Evolutionary conservation across 2,888 invertebrate genomes (phyloP).

Genomic region (Noctuana brunneofusca): DNA sequence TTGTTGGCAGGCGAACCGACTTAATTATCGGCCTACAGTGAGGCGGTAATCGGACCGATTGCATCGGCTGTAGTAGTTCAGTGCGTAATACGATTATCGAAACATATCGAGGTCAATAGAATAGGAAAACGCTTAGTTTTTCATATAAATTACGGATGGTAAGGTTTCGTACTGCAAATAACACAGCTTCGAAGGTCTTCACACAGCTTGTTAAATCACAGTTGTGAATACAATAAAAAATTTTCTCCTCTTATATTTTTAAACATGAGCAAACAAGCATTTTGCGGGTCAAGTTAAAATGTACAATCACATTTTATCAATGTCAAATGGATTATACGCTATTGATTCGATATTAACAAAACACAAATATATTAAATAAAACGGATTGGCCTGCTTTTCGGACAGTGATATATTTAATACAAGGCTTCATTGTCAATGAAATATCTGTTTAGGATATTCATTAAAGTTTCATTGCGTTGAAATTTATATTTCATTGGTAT

Average conservation of each 20-base stretch:
- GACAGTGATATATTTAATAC: conserved; percentile 22
- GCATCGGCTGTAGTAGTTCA: not conserved
- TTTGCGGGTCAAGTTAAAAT: conserved; percentile 4
- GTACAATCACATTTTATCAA: conserved; percentile 20
- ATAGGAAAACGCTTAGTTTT: not conserved
- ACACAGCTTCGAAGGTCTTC: too few species aligned
- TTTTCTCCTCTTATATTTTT: not conserved
- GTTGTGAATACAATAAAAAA: not conserved
- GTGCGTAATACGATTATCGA: conserved; percentile 13
- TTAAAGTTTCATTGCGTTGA: not conserved
- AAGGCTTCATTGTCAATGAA: conserved; percentile 15
- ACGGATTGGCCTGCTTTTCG: conserved; percentile 19
- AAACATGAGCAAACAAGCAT: not conserved
- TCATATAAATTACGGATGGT: too few species aligned
- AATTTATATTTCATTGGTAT: not conserved
- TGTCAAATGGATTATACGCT: conserved; percentile 16
- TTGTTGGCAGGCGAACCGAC: conserved; percentile 14
- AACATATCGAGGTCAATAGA: not conserved
- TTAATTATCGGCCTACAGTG: conserved; percentile 12
- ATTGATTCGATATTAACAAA: conserved; percentile 21
- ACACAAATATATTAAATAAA: conserved; percentile 19
- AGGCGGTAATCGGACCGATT: conserved; percentile 13
- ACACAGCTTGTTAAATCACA: too few species aligned
- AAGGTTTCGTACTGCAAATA: too few species aligned
- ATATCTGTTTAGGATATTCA: not conserved